A percentile compares a stretch with the other conserved stretches of the same genome.
Evolutionary conservation across 2,113 vertebrate genomes (phyloP).

Genomic region (Narcine bancroftii): DNA sequence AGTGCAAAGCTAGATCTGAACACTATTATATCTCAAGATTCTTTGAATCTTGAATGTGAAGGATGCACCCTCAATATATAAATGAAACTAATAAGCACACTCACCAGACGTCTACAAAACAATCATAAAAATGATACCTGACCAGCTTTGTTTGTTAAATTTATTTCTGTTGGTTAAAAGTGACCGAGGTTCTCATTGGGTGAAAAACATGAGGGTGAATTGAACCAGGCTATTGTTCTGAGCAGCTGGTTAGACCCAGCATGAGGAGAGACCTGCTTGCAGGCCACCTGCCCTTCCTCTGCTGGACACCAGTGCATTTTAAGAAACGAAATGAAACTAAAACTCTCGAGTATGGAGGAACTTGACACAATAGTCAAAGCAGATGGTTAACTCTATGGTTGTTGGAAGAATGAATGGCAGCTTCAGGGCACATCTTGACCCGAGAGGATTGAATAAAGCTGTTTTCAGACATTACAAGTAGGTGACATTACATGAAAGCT

Average conservation of each 20-base stretch:
- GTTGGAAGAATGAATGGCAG: background rate
- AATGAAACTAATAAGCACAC: background rate
- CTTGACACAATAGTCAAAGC: constrained; percentile 7
- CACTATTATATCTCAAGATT: no score
- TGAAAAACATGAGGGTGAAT: background rate
- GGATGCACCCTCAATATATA: background rate
- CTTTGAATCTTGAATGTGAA: no score
- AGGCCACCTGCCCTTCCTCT: background rate
- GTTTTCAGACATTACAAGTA: background rate
- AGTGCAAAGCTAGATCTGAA: background rate
- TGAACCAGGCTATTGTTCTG: background rate
- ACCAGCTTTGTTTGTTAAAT: background rate
- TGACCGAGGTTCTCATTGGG: background rate
- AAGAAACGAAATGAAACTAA: background rate
- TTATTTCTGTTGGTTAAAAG: background rate
- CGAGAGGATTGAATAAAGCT: constrained; percentile 11
- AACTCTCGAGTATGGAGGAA: background rate
- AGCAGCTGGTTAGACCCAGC: background rate
- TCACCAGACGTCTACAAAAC: background rate
- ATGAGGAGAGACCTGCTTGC: background rate
- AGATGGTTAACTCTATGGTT: constrained; percentile 25
- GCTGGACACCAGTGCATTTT: background rate
- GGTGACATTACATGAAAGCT: background rate
- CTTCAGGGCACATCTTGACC: background rate
- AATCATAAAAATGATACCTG: background rate